Percentiles rank a stretch among this genome's conserved stretches.
These are phyloP conservation scores for Syngnathoides biaculeatus DNA, from an alignment of 2,113 vertebrate species.

Conservation along the genomic window DNA sequence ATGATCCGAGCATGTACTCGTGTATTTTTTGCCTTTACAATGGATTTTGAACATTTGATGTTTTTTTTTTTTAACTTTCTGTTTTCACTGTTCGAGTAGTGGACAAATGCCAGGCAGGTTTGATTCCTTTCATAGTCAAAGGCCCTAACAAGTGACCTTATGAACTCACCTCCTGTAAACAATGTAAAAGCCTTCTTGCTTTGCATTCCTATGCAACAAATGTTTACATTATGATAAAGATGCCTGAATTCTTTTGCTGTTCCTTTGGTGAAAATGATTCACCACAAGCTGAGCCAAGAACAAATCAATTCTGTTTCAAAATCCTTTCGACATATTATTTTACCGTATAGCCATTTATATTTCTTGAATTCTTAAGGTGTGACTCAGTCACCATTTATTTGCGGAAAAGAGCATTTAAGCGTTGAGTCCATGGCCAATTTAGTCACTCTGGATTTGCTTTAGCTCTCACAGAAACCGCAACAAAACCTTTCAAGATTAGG, in stretches of 20 bases:
- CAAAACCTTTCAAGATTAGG: slow-evolving; percentile 19
- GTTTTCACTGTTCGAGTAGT: too few relatives aligned
- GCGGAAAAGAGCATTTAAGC: neutral
- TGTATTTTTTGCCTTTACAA: too few relatives aligned
- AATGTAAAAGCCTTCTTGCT: neutral
- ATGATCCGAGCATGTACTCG: too few relatives aligned
- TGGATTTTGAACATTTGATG: too few relatives aligned
- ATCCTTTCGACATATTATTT: slow-evolving; percentile 17
- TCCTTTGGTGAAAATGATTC: slow-evolving; percentile 41
- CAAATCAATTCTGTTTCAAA: slow-evolving; percentile 23
- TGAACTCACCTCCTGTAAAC: neutral
- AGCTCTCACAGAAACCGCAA: slow-evolving; percentile 25
- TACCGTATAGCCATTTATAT: neutral
- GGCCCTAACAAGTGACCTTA: neutral
- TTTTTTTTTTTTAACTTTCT: too few relatives aligned
- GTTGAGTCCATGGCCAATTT: neutral
- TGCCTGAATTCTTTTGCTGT: neutral
- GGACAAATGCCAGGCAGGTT: too few relatives aligned
- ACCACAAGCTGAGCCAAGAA: slow-evolving; percentile 19
- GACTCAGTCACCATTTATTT: neutral
- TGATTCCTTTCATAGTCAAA: too few relatives aligned
- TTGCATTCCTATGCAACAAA: neutral
- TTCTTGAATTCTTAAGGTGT: neutral
- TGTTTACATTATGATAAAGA: too few relatives aligned
- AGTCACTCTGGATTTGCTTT: neutral